Percentiles rank a stretch among this genome's conserved stretches.
These are phyloP conservation scores for Mobula birostris DNA, from an alignment of 2,113 vertebrate genomes.

Conservation along the genomic window DNA sequence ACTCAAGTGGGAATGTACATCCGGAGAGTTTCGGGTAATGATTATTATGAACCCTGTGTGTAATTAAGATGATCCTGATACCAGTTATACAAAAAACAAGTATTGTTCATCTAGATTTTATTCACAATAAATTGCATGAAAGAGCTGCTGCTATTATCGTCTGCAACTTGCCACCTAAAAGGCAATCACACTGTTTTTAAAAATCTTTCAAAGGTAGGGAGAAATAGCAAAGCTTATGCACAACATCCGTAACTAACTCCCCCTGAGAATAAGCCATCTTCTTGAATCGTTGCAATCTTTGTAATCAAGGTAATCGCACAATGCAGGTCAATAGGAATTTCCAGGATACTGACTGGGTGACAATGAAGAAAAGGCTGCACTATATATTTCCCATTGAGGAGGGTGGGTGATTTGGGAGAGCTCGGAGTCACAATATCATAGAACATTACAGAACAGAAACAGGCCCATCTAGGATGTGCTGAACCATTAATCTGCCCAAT, in stretches of 20 bases:
- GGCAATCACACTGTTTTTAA: neutral
- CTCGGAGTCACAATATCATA: too few species aligned
- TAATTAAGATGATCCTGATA: neutral
- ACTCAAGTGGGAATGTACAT: neutral
- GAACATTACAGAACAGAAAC: too few species aligned
- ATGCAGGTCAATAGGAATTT: too few species aligned
- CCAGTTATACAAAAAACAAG: neutral
- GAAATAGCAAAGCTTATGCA: neutral
- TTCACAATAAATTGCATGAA: neutral
- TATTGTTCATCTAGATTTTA: neutral
- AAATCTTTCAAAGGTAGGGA: too few species aligned
- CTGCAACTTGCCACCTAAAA: neutral
- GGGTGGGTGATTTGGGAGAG: neutral
- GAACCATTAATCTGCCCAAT: too few species aligned
- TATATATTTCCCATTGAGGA: neutral
- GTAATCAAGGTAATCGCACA: too few species aligned
- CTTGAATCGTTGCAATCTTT: too few species aligned
- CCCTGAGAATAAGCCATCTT: too few species aligned
- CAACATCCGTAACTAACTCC: neutral
- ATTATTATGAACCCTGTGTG: neutral
- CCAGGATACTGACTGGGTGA: neutral
- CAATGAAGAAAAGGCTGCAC: neutral
- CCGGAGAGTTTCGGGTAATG: neutral
- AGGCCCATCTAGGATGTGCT: too few species aligned
- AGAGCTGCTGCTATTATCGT: neutral